A percentile compares a stretch with the other conserved stretches of the same genome.
Conservation (phyloP, 2,113 vertebrate species). For the Gorilla gorilla region DNA sequence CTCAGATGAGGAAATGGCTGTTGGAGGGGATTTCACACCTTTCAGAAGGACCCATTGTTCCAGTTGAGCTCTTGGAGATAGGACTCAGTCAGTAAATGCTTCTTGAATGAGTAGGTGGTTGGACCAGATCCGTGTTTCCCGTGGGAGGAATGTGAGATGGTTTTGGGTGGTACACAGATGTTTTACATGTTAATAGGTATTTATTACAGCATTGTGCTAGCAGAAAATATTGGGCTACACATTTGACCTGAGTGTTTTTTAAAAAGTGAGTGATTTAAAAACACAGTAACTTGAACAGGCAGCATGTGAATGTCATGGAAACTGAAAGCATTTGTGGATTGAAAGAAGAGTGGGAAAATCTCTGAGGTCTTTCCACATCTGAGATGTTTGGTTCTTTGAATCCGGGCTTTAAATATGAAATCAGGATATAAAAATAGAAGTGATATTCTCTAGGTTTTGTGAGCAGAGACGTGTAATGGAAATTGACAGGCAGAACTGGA, state of each 20-base stretch:
- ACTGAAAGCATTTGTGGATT: background rate
- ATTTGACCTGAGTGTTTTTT: background rate
- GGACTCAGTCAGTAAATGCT: background rate
- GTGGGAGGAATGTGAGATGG: background rate
- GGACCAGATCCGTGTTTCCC: background rate
- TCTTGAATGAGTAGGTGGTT: background rate
- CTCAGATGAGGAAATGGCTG: background rate
- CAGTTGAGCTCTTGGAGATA: no score
- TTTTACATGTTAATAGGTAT: background rate
- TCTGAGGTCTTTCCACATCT: background rate
- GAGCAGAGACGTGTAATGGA: no score
- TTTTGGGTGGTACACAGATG: background rate
- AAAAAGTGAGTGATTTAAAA: background rate
- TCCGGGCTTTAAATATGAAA: background rate
- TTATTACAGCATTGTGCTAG: background rate
- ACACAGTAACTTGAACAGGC: background rate
- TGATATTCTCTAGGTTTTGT: no score
- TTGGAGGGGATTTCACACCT: background rate
- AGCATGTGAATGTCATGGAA: background rate
- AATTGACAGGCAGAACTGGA: no score
- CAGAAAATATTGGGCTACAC: background rate
- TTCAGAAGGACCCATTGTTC: background rate
- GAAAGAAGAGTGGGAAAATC: background rate
- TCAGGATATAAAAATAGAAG: no score
- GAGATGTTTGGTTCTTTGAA: background rate